These are phyloP conservation scores for Erythrocercus mccallii DNA, from an alignment of 2,113 vertebrate species.

Conservation along the genomic window DNA sequence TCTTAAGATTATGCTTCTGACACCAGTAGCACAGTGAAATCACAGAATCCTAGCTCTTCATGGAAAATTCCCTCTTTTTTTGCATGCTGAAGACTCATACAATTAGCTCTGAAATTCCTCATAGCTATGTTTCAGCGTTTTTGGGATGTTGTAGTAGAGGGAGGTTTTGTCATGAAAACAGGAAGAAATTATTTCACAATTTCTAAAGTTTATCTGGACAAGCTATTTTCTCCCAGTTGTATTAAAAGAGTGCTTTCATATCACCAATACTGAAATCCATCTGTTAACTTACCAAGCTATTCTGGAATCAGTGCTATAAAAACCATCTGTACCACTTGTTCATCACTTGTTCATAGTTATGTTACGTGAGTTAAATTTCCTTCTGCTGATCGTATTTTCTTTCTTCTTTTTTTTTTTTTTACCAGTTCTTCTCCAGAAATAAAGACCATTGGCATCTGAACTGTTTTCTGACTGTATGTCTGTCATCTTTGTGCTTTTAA, in stretches of 20 bases:
- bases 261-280: background rate
- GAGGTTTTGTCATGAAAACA: background rate
- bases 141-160: background rate
- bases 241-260: background rate
- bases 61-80: background rate
- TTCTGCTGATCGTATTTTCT: background rate
- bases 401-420: background rate
- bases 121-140: background rate
- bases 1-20: background rate
- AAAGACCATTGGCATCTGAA: background rate
- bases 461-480: background rate
- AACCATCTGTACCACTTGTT: background rate
- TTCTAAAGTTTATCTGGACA: background rate
- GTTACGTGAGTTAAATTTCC: background rate
- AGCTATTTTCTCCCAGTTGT: background rate
- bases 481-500: slow-evolving; percentile 38
- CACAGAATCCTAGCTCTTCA: background rate
- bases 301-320: background rate
- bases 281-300: background rate
- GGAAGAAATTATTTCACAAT: background rate
- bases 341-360: background rate
- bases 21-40: background rate
- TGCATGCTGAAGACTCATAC: background rate
- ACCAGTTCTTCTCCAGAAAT: background rate
- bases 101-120: background rate